phyloP scores from a whole-genome alignment of 2,113 vertebrate genomes.

The Pelecanus crispus region DNA sequence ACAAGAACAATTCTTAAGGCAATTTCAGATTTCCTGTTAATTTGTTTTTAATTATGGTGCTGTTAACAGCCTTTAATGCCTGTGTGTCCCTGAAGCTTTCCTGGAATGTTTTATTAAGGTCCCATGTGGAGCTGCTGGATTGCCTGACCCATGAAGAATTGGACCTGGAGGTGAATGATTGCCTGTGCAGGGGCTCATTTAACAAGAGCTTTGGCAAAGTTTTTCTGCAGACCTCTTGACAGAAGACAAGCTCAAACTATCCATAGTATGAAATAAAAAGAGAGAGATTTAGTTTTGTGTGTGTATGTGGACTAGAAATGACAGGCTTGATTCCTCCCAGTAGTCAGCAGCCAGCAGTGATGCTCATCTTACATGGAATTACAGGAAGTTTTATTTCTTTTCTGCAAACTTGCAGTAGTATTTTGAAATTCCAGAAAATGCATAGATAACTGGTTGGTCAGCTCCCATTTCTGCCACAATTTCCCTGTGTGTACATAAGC shows the following conservation, averaged over 20 bases:
- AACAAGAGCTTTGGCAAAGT: background rate
- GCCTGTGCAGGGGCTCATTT: background rate
- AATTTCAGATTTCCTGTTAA: constrained; percentile 32
- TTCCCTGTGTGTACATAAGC: background rate
- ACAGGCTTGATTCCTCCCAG: background rate
- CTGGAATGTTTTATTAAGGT: constrained; percentile 13
- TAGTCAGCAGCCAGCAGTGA: background rate
- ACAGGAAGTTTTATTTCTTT: background rate
- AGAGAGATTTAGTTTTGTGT: background rate
- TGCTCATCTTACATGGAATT: background rate
- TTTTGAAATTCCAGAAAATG: background rate
- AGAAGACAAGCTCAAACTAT: background rate
- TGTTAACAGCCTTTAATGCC: constrained; percentile 13
- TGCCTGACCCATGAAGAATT: background rate
- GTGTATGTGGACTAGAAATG: background rate
- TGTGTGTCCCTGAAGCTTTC: background rate
- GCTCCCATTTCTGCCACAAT: background rate
- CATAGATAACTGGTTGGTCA: background rate
- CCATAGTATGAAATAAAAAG: background rate
- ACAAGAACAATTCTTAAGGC: constrained; percentile 21
- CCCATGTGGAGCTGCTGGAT: background rate
- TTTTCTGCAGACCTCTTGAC: background rate
- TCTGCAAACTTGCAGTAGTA: background rate
- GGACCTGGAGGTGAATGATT: background rate
- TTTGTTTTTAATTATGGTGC: constrained; percentile 36